Evolutionary conservation across 2,797 vertebrate genomes (phyloP).

Genomic region (Ciconia nigra): DNA sequence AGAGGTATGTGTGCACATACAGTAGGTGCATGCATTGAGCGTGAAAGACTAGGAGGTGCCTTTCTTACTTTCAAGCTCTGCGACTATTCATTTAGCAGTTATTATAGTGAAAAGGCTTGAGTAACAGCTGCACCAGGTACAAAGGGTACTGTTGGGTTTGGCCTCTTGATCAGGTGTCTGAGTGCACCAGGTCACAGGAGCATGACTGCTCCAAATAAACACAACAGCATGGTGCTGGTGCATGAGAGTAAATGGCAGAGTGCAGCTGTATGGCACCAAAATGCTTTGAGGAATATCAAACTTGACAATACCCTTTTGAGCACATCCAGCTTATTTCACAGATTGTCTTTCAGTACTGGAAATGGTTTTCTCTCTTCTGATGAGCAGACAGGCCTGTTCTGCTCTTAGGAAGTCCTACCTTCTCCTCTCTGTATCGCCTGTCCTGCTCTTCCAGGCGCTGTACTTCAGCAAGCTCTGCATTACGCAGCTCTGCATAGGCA

Average conservation of each 20-base stretch:
- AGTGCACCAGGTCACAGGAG: not conserved
- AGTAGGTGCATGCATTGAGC: not conserved
- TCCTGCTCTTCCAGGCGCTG: conserved; percentile 90
- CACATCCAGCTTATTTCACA: not conserved
- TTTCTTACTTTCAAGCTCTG: not conserved
- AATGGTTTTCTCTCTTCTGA: not conserved
- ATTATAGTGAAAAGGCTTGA: not conserved
- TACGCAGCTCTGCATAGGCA: conserved; percentile 79
- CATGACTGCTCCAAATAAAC: not conserved
- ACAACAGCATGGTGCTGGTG: not conserved
- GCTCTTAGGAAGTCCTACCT: conserved; percentile 59
- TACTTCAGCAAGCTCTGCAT: conserved; percentile 85
- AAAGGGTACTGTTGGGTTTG: not conserved
- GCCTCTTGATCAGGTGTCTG: not conserved
- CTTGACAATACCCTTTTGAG: not conserved
- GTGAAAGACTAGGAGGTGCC: not conserved
- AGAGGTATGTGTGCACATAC: not conserved
- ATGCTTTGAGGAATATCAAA: not conserved
- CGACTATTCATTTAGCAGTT: not conserved
- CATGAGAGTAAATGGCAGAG: not conserved
- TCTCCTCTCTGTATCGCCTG: conserved; percentile 83
- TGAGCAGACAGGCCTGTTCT: not conserved
- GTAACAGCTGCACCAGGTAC: not conserved
- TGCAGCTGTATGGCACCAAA: not conserved
- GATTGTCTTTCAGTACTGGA: not conserved